phyloP scores from a whole-genome alignment of 2,888 invertebrate species.

The Nomada goodeniana region DNA sequence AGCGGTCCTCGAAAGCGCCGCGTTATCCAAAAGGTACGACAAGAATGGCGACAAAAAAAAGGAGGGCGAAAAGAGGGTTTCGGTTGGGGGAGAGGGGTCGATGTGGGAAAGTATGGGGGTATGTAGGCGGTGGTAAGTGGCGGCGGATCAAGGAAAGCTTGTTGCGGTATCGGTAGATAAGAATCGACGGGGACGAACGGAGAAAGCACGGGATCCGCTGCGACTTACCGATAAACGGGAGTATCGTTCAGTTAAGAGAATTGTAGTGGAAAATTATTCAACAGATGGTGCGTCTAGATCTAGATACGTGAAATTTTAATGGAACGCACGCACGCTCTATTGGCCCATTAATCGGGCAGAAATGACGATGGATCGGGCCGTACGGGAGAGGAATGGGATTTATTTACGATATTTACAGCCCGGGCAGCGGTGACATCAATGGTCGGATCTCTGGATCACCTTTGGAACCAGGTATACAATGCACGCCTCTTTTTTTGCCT shows the following conservation, averaged over 20 bases:
- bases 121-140: constrained; percentile 59
- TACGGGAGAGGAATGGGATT: constrained; percentile 16
- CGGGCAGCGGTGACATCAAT: constrained; percentile 78
- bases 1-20: constrained; percentile 64
- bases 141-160: constrained; percentile 82
- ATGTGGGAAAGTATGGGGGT: constrained; percentile 19
- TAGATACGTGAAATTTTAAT: not conserved
- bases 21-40: constrained; percentile 71
- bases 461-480: constrained; percentile 74
- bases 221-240: constrained; percentile 6
- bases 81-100: constrained; percentile 8
- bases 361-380: constrained; percentile 7
- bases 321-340: not conserved
- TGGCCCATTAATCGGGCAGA: constrained; percentile 14
- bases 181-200: constrained; percentile 69
- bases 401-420: constrained; percentile 46
- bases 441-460: constrained; percentile 58
- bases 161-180: constrained; percentile 80
- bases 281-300: not conserved
- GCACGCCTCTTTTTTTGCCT: constrained; percentile 67
- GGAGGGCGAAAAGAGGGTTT: not conserved
- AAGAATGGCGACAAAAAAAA: constrained; percentile 4
- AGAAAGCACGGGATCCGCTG: constrained; percentile 25
- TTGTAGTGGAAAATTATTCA: no score
- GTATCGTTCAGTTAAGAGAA: no score